phyloP scores from a whole-genome alignment of 2,888 invertebrate genomes.

The Noctua pronuba region DNA sequence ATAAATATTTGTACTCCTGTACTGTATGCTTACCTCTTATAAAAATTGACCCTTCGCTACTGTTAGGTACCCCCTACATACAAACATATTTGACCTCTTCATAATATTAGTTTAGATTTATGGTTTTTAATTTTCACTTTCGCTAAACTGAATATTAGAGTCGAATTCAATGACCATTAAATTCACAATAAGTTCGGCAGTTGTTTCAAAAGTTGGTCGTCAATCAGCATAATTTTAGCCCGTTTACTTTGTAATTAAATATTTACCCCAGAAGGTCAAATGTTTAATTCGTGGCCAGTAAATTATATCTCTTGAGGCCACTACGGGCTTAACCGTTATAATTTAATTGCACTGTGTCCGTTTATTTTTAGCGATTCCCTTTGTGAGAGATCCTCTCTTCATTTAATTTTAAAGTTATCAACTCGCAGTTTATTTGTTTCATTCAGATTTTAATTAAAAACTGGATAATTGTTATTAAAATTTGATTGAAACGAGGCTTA shows the following conservation, averaged over 20 bases:
- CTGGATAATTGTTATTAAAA: neutral
- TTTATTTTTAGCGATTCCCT: conserved; percentile 24
- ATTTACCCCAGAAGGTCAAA: conserved; percentile 1
- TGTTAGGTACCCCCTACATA: no score
- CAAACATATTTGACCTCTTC: no score
- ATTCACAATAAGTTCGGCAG: neutral
- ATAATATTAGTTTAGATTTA: no score
- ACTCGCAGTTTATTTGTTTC: conserved; percentile 23
- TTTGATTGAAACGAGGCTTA: neutral
- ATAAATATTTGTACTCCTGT: no score
- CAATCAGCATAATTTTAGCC: neutral
- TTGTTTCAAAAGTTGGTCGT: neutral
- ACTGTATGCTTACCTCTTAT: no score
- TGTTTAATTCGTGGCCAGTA: conserved; percentile 7
- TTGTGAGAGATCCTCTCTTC: conserved; percentile 9
- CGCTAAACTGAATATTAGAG: neutral
- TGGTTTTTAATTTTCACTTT: neutral
- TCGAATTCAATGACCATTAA: neutral
- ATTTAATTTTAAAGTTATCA: conserved; percentile 11
- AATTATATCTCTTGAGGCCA: conserved; percentile 4
- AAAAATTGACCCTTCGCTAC: no score
- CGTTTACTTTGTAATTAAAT: conserved; percentile 27
- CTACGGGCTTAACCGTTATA: neutral
- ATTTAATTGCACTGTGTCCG: conserved; percentile 6
- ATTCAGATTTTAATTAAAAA: conserved; percentile 20